Conservation (phyloP, 2,888 invertebrate species). For the Limnephilus lunatus region DNA sequence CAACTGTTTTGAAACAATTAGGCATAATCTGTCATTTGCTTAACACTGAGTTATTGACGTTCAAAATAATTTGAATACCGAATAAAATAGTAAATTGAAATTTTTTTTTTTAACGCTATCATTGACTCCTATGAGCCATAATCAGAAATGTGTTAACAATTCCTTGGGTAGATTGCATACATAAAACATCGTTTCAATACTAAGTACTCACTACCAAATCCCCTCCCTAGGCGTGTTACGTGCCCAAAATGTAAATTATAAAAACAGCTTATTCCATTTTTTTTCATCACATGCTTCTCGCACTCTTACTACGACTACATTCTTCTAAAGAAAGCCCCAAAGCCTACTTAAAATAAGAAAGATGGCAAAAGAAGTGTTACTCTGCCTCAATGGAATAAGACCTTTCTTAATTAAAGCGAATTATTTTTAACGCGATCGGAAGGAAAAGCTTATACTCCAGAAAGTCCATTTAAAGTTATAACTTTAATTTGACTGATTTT, state of each 20-base stretch:
- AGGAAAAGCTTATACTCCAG: background rate
- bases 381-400: constrained; percentile 2
- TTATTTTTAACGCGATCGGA: background rate
- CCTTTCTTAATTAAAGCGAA: background rate
- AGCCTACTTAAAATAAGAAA: constrained; percentile 2
- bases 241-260: background rate
- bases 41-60: too few species aligned
- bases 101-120: too few species aligned
- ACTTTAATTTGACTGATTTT: background rate
- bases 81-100: too few species aligned
- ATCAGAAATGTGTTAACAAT: background rate
- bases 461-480: background rate
- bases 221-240: background rate
- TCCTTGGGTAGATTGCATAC: background rate
- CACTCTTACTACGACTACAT: background rate
- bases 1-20: too few species aligned
- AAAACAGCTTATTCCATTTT: background rate
- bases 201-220: background rate
- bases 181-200: background rate
- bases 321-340: background rate
- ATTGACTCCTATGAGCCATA: too few species aligned
- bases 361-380: background rate
- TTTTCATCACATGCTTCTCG: background rate
- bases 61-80: too few species aligned
- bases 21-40: too few species aligned